A percentile compares a stretch with the other conserved stretches of the same genome.
phyloP scores from a whole-genome alignment of 2,888 invertebrate species.

The Isoperla grammatica region DNA sequence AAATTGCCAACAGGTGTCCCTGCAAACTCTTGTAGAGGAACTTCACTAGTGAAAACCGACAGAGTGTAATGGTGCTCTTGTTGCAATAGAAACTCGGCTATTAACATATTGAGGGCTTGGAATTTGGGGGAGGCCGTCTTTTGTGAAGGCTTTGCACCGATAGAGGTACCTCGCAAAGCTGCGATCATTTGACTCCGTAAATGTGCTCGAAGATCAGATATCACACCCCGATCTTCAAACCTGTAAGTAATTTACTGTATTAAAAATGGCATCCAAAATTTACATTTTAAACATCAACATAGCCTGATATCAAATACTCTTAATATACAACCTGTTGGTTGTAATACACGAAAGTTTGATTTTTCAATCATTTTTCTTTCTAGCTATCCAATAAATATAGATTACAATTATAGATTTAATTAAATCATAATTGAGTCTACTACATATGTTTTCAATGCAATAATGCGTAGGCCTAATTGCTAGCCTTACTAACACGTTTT shows the following conservation, averaged over 20 bases:
- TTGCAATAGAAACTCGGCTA: slow-evolving; percentile 55
- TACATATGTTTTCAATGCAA: too few relatives aligned
- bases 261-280: not conserved
- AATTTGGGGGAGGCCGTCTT: slow-evolving; percentile 48
- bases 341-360: too few relatives aligned
- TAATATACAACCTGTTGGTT: too few relatives aligned
- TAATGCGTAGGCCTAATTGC: too few relatives aligned
- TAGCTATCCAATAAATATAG: too few relatives aligned
- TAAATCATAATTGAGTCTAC: too few relatives aligned
- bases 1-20: slow-evolving; percentile 27
- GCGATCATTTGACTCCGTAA: slow-evolving; percentile 55
- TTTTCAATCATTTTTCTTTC: too few relatives aligned
- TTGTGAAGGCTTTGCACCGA: slow-evolving; percentile 41
- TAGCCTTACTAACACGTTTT: too few relatives aligned
- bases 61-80: slow-evolving; percentile 54
- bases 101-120: slow-evolving; percentile 56
- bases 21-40: slow-evolving; percentile 49
- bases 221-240: slow-evolving; percentile 56
- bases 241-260: slow-evolving; percentile 11
- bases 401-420: too few relatives aligned
- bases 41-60: slow-evolving; percentile 57
- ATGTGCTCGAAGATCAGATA: slow-evolving; percentile 54
- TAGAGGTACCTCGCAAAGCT: slow-evolving; percentile 48
- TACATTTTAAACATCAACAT: not conserved
- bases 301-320: too few relatives aligned